phyloP scores from a whole-genome alignment of 2,888 invertebrate species.

The Amphipyra tragopoginis region DNA sequence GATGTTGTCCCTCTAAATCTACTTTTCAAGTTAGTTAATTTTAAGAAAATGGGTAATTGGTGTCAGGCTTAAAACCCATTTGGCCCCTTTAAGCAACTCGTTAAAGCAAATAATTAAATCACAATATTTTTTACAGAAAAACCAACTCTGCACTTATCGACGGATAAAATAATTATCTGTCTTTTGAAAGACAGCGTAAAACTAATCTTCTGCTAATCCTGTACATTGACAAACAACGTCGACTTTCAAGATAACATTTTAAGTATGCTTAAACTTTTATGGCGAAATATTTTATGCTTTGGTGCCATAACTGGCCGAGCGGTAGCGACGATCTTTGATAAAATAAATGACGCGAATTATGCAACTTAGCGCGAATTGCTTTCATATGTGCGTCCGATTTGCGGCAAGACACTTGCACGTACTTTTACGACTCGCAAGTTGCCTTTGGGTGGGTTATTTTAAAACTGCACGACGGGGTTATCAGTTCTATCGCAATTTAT shows the following conservation, averaged over 20 bases:
- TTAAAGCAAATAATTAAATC: too few species aligned
- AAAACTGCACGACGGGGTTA: conserved; percentile 56
- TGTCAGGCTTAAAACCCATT: too few species aligned
- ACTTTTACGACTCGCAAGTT: conserved; percentile 45
- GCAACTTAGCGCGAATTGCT: conserved; percentile 51
- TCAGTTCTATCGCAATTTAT: conserved; percentile 57
- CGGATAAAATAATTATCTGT: background rate
- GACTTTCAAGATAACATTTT: conserved; percentile 53
- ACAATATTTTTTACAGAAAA: too few species aligned
- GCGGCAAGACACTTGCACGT: conserved; percentile 28
- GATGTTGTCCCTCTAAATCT: too few species aligned
- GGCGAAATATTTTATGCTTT: conserved; percentile 57
- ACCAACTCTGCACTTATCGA: background rate
- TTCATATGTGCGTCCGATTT: conserved; percentile 43
- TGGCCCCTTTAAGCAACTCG: too few species aligned
- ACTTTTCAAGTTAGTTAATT: too few species aligned
- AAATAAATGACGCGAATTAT: conserved; percentile 59
- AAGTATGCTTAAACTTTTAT: conserved; percentile 60
- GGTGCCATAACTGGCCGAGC: conserved; percentile 54
- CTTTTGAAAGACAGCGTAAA: conserved; percentile 4
- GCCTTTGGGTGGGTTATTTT: conserved; percentile 52
- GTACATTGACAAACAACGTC: conserved; percentile 22
- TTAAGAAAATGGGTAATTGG: too few species aligned
- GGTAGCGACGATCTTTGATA: conserved; percentile 55
- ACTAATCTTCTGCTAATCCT: conserved; percentile 8